Conservation (phyloP, 2,113 vertebrate genomes). For the Hymenochirus boettgeri region DNA sequence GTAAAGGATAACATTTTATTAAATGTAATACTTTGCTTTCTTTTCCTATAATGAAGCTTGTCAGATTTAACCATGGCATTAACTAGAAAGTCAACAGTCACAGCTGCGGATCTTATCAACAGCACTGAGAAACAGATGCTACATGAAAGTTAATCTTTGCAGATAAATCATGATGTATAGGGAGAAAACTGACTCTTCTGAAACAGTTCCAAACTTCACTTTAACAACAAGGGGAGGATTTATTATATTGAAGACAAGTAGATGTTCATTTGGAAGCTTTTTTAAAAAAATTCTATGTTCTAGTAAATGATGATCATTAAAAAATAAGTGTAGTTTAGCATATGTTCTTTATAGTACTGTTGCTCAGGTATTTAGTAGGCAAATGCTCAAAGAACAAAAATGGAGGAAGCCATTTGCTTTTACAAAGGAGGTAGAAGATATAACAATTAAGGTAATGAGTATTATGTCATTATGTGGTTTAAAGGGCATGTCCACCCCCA, state of each 20-base stretch:
- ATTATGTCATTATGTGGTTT: neutral
- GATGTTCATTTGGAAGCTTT: slow-evolving; percentile 53
- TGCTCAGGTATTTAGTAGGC: slow-evolving; percentile 53
- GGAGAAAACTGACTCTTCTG: slow-evolving; percentile 51
- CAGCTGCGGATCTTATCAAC: slow-evolving; percentile 38
- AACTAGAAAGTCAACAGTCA: slow-evolving; percentile 26
- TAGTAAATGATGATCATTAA: slow-evolving; percentile 47
- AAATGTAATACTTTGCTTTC: slow-evolving; percentile 6
- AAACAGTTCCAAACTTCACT: slow-evolving; percentile 57
- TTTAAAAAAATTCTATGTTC: slow-evolving; percentile 53
- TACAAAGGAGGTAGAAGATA: neutral
- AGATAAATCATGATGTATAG: slow-evolving; percentile 56
- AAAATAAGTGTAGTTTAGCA: slow-evolving; percentile 52
- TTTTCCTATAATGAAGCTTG: neutral
- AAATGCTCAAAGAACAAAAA: slow-evolving; percentile 51
- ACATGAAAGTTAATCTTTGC: slow-evolving; percentile 48
- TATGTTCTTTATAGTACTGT: slow-evolving; percentile 48
- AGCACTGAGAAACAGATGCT: slow-evolving; percentile 57
- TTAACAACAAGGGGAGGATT: slow-evolving; percentile 54
- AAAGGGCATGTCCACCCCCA: too few relatives aligned
- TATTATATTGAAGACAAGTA: slow-evolving; percentile 52
- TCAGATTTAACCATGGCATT: slow-evolving; percentile 5
- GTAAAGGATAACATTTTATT: neutral
- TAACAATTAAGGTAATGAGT: slow-evolving; percentile 28
- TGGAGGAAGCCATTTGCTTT: slow-evolving; percentile 1